Evolutionary conservation across 1,140 invertebrate genomes (phyloP).

Genomic region (Drosophila baimaii): DNA sequence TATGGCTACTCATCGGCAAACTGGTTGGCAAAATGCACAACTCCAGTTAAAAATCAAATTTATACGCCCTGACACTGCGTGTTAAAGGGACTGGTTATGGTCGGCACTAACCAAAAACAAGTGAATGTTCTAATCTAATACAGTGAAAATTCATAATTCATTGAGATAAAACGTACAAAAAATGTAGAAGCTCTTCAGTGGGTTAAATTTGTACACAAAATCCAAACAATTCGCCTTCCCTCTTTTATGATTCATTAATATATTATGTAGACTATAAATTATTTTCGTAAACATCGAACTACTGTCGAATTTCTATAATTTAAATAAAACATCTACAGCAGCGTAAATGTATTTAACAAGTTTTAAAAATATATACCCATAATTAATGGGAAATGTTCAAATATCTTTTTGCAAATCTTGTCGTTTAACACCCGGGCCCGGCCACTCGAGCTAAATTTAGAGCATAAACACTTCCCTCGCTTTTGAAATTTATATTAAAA

Average conservation of each 20-base stretch:
- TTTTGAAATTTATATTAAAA: constrained; percentile 3
- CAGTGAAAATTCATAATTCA: background rate
- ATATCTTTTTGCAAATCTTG: background rate
- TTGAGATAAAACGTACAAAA: no score
- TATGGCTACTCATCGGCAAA: background rate
- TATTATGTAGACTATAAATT: background rate
- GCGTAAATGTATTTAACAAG: background rate
- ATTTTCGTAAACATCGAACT: background rate
- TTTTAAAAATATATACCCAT: background rate
- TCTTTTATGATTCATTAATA: constrained; percentile 5
- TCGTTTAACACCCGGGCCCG: background rate
- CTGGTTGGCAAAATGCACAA: background rate
- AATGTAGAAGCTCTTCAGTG: background rate
- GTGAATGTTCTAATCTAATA: background rate
- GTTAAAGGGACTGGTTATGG: constrained; percentile 1
- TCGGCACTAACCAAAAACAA: constrained; percentile 6
- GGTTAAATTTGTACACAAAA: background rate
- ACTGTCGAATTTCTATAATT: background rate
- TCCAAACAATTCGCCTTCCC: background rate
- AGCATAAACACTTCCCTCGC: background rate
- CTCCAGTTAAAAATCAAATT: constrained; percentile 6
- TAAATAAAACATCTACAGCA: background rate
- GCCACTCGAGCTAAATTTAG: constrained; percentile 21
- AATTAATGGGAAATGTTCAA: background rate
- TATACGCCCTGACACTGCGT: constrained; percentile 8